These are phyloP conservation scores for Coptotermes formosanus DNA, from an alignment of 1,140 invertebrate genomes.

Conservation along the genomic window DNA sequence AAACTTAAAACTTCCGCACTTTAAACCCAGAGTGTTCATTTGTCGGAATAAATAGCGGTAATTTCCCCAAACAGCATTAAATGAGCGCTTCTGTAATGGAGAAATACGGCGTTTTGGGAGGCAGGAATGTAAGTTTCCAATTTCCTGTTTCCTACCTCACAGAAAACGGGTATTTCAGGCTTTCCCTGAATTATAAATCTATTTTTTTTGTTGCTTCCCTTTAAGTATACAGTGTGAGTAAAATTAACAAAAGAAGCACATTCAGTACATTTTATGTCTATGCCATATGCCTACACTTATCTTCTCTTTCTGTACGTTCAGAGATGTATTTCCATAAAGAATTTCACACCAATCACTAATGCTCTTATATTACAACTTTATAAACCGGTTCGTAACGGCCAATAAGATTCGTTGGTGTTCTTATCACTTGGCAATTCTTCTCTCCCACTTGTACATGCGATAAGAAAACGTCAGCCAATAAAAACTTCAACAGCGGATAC, in stretches of 20 bases:
- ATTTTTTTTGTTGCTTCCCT: no score
- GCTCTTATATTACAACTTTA: background rate
- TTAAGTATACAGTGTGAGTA: background rate
- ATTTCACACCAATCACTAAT: background rate
- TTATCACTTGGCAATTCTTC: background rate
- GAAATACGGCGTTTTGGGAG: no score
- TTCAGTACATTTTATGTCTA: background rate
- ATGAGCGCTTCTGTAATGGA: no score
- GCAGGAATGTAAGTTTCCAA: no score
- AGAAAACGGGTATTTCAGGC: no score
- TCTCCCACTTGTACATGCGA: background rate
- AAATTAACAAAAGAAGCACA: background rate
- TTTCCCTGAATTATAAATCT: no score
- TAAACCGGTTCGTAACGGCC: background rate
- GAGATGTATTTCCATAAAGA: background rate
- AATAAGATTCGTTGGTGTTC: background rate
- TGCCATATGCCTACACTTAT: background rate
- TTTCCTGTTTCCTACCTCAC: no score
- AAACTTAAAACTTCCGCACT: no score
- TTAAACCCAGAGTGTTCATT: no score
- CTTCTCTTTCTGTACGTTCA: background rate
- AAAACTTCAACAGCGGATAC: background rate
- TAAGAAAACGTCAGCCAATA: background rate
- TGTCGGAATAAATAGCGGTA: no score
- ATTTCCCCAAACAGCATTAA: no score